phyloP scores from a whole-genome alignment of 2,113 vertebrate genomes.

The Bubo bubo region DNA sequence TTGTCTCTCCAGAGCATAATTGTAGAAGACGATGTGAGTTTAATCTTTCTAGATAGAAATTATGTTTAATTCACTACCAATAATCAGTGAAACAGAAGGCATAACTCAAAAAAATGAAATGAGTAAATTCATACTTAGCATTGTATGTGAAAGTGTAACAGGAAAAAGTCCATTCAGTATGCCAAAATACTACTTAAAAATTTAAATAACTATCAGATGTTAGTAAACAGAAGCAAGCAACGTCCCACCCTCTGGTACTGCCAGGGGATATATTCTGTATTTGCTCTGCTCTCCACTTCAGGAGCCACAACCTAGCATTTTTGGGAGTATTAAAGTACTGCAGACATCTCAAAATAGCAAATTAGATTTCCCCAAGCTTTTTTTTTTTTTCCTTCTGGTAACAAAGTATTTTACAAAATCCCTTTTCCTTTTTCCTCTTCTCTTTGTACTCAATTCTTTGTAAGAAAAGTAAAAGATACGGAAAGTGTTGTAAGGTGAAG shows the following conservation, averaged over 20 bases:
- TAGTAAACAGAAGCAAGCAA: neutral
- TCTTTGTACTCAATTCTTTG: neutral
- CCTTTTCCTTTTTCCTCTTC: neutral
- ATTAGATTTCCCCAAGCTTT: neutral
- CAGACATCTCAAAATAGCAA: neutral
- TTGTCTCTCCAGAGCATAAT: neutral
- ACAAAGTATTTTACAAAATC: neutral
- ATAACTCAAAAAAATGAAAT: neutral
- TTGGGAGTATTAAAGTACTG: neutral
- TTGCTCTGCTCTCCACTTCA: neutral
- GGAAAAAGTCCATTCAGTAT: neutral
- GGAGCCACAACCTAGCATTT: neutral
- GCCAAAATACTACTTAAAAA: neutral
- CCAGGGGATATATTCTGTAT: fast-evolving
- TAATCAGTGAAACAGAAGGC: neutral
- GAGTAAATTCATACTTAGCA: neutral
- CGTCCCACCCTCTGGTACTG: neutral
- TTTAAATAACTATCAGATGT: neutral
- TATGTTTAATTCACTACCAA: neutral
- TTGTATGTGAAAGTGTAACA: fast-evolving
- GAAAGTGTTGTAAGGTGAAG: neutral
- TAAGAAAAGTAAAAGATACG: neutral
- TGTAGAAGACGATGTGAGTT: neutral
- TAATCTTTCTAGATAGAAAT: neutral
- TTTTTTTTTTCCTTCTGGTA: neutral